These are phyloP conservation scores for Thereuonema tuberculata DNA, from an alignment of 1,140 invertebrate genomes.

Conservation along the genomic window DNA sequence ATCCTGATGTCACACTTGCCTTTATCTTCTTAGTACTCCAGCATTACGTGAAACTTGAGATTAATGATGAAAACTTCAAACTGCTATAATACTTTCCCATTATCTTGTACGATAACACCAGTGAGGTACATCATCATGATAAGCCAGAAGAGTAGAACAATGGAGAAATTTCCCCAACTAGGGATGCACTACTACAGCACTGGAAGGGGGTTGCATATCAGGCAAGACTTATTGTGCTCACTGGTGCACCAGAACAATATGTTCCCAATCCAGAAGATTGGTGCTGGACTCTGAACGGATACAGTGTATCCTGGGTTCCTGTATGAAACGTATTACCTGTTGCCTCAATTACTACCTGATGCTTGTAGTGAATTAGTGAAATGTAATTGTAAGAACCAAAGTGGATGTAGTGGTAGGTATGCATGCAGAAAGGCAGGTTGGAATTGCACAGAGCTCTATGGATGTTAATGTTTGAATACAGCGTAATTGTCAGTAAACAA, in stretches of 20 bases:
- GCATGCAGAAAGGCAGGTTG: too few relatives aligned
- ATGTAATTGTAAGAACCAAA: too few relatives aligned
- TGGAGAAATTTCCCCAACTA: neutral
- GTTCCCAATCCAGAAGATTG: neutral
- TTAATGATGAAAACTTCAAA: too few relatives aligned
- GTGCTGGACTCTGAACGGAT: neutral
- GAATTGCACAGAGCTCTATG: neutral
- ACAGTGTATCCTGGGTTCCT: neutral
- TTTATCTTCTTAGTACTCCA: too few relatives aligned
- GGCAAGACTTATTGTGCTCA: neutral
- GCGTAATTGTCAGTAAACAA: too few relatives aligned
- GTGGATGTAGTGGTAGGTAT: too few relatives aligned
- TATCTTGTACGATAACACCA: neutral
- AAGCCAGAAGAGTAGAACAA: neutral
- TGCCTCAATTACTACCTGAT: too few relatives aligned
- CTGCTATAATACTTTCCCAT: too few relatives aligned
- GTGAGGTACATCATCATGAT: neutral
- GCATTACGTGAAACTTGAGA: too few relatives aligned
- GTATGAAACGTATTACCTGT: neutral
- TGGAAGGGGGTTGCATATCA: neutral
- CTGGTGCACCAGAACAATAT: neutral
- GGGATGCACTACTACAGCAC: neutral
- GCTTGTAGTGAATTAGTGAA: neutral
- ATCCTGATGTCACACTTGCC: neutral
- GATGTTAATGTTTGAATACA: neutral